phyloP scores from a whole-genome alignment of 2,888 invertebrate species.

The Ormyrus thymus region DNA sequence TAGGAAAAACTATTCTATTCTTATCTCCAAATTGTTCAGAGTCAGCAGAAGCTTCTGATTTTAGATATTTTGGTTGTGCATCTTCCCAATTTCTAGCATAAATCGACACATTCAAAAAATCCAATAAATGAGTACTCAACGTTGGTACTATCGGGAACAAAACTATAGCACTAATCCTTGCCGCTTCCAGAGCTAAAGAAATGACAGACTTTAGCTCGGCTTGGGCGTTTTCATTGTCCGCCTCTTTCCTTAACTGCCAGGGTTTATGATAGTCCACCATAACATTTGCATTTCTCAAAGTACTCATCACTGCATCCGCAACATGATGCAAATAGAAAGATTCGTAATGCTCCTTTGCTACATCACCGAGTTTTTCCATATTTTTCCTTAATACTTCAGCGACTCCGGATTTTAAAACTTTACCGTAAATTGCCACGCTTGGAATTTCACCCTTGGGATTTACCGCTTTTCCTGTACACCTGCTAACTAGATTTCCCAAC shows the following conservation, averaged over 20 bases:
- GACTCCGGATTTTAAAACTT: conserved; percentile 74
- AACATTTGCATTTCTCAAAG: conserved; percentile 86
- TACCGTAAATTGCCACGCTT: conserved; percentile 76
- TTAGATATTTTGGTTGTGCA: conserved; percentile 67
- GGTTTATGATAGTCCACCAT: conserved; percentile 92
- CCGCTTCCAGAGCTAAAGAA: conserved; percentile 88
- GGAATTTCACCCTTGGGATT: conserved; percentile 89
- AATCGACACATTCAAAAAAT: conserved; percentile 79
- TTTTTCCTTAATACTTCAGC: conserved; percentile 78
- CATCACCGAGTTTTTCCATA: conserved; percentile 77
- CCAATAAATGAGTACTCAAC: conserved; percentile 81
- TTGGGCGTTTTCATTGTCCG: conserved; percentile 73
- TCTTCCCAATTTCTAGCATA: conserved; percentile 77
- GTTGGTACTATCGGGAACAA: conserved; percentile 91
- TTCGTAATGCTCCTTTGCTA: conserved; percentile 82
- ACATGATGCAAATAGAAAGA: conserved; percentile 89
- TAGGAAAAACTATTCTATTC: conserved; percentile 64
- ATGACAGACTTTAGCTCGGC: conserved; percentile 84
- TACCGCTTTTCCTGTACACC: conserved; percentile 85
- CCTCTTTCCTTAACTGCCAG: conserved; percentile 87
- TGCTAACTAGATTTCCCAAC: conserved; percentile 90
- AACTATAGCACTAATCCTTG: conserved; percentile 87
- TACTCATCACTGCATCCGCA: conserved; percentile 85
- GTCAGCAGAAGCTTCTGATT: conserved; percentile 6
- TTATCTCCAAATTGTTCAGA: conserved; percentile 49